Evolutionary conservation across 1,140 invertebrate genomes (phyloP), one percentile per base, ranked within the genome.

Genomic region (Zaprionus africanus): DNA sequence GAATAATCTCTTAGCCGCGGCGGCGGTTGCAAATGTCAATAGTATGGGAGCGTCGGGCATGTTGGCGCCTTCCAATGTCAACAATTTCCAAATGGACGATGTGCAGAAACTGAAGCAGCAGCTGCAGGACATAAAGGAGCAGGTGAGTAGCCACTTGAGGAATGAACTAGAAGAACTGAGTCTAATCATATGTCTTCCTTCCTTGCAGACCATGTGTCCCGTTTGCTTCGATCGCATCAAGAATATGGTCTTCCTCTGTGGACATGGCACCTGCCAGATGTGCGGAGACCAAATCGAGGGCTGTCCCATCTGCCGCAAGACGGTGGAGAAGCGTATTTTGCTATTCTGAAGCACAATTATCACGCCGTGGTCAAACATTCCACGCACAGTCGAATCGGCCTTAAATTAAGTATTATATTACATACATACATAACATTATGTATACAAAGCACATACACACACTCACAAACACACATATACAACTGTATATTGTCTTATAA

Each of bases 211-310:
- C 1, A 98, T 98, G 96, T 99, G 98, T 91, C 98, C 98, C 4
- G 98, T 99, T 54, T 99, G 98, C 93, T 95, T 99, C 94, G 98
- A 99, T 94, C 96, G 98, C 24, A 94, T 99, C 83, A 99, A 99
- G 94, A 99, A 99, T 93, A 99, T 99, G 98, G 98, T 99, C 79
- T 99, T 99, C 94, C 94, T 99, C 5, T 99, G 98, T 93, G 98
- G 98, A 9, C 98, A 99, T 93, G 98, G 98, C 60, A 97, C 98
- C 28, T 99, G 98, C 93, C 98, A 99, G 94, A 98, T 98, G 96
- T 99, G 98, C 93, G 98, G 98, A 13, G 98, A 99, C 94, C 95
- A 98, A 77, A 99, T 99, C 95, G 96, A 96, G 61, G 98, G 99
- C 83, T 99, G 98, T 93, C 98, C 98, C 7, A 99, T 99, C 85